Base-by-base conservation (phyloP, 2,888 invertebrate species). In the Alsophila aescularia region DNA sequence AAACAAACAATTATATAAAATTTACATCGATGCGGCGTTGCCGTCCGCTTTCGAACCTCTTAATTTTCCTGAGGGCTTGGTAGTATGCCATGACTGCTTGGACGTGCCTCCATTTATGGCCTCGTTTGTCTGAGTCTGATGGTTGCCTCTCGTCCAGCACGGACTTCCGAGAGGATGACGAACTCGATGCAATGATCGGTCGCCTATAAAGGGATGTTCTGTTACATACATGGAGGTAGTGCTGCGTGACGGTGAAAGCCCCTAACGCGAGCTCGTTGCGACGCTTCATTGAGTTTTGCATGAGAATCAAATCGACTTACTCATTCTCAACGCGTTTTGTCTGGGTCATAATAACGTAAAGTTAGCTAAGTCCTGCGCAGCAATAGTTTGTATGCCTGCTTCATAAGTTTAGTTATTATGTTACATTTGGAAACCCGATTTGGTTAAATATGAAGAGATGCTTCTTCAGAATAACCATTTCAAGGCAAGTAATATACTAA, bases 71-170 rank as follows among this genome's bases (percentile, higher is more conserved):
- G 84, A 97, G 94, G 75, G 96, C 95, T 92, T 96, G 95, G 94
- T 96, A 96, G 93, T 96, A 96, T 80, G 96, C 96, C 96, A 96
- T 96, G 82, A 96, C 96, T 77, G 96, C 96, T 83, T 96, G 94
- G 76, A 97, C 94, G 92, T 96, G 96, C 89, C 95, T 95, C 96
- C 96, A 97, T 86, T 95, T 96, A 92, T 96, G 96, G 82, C 90
- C 92, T 64, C 86, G 83, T 84, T 85, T 90, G 79, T 89, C 89
- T 73, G 86, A 77, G 66, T 88, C 87, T 67, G 90, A 83, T 66
- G 72, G 85, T 58, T 73, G 84, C 77, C 70, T 83, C 80, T 85
- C 86, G 79, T 87, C 89, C 82, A 74, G 85, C 75, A 81, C 71
- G 81, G 89, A 86, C 84, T 79, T 87, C 83, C 77, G 85, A 79